A percentile compares a stretch with the other conserved stretches of the same genome.
Evolutionary conservation across 1,140 invertebrate genomes (phyloP).

Genomic region (Andrena cerasifolii): DNA sequence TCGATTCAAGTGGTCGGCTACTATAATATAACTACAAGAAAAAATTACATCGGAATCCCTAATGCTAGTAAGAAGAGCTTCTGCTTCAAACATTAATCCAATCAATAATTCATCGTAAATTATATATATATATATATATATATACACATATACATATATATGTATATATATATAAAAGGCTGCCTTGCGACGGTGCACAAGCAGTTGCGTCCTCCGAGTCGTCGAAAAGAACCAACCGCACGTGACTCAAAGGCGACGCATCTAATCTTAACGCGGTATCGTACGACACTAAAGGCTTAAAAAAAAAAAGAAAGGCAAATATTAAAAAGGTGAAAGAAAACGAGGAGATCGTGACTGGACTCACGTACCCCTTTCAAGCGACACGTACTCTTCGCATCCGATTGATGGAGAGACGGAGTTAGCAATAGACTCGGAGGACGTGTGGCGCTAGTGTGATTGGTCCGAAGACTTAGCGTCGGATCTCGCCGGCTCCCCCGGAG

Average conservation of each 20-base stretch:
- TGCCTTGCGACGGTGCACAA: constrained; percentile 58
- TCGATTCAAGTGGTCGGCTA: constrained; percentile 43
- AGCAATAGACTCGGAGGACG: constrained; percentile 60
- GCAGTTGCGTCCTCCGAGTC: constrained; percentile 58
- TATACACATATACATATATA: constrained; percentile 50
- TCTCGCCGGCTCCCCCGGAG: constrained; percentile 11
- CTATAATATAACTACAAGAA: constrained; percentile 51
- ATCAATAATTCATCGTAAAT: constrained; percentile 45
- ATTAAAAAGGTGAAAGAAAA: not conserved
- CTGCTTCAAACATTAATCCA: constrained; percentile 55
- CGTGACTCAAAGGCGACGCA: not conserved
- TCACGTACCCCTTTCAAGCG: not conserved
- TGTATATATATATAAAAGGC: constrained; percentile 61
- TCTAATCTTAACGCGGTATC: constrained; percentile 28
- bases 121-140: constrained; percentile 49
- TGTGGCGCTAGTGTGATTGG: constrained; percentile 41
- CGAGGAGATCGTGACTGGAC: not conserved
- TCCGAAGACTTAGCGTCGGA: constrained; percentile 58
- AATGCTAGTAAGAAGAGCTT: constrained; percentile 51
- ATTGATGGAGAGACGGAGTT: not conserved
- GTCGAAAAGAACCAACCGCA: not conserved
- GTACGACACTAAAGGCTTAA: constrained; percentile 16
- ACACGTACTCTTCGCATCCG: too few species aligned
- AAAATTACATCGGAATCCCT: constrained; percentile 62
- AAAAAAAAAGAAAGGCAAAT: not conserved